These are phyloP conservation scores for Atherix ibis DNA, from an alignment of 2,888 invertebrate genomes.

Conservation along the genomic window DNA sequence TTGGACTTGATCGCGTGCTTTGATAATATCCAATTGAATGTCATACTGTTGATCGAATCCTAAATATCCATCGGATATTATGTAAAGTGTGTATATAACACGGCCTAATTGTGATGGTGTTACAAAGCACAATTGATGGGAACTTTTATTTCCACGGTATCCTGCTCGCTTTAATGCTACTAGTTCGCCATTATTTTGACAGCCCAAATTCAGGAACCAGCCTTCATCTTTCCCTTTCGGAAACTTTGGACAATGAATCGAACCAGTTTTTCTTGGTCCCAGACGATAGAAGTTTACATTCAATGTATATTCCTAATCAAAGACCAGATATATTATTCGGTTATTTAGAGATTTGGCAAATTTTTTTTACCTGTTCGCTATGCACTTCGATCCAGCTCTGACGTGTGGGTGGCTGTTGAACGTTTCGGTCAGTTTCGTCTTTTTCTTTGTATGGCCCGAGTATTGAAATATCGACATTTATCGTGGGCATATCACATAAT, in stretches of 20 bases:
- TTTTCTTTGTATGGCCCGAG: slow-evolving; percentile 37
- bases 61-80: slow-evolving; percentile 85
- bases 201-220: slow-evolving; percentile 83
- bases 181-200: slow-evolving; percentile 51
- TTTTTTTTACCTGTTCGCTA: slow-evolving; percentile 40
- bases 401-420: slow-evolving; percentile 27
- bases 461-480: slow-evolving; percentile 40
- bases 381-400: slow-evolving; percentile 44
- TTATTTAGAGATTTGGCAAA: background rate
- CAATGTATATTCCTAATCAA: slow-evolving; percentile 49
- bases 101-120: slow-evolving; percentile 52
- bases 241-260: slow-evolving; percentile 71
- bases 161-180: slow-evolving; percentile 64
- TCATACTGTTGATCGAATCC: slow-evolving; percentile 85
- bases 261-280: slow-evolving; percentile 39
- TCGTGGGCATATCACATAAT: slow-evolving; percentile 46
- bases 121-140: slow-evolving; percentile 43
- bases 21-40: slow-evolving; percentile 40
- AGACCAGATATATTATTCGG: background rate
- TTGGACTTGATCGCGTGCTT: too few species aligned
- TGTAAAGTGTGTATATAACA: slow-evolving; percentile 60
- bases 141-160: slow-evolving; percentile 35
- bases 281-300: slow-evolving; percentile 40
- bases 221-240: slow-evolving; percentile 90
- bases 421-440: slow-evolving; percentile 15